These are phyloP conservation scores for Adelphocoris suturalis DNA, from an alignment of 2,888 invertebrate genomes.

Conservation along the genomic window DNA sequence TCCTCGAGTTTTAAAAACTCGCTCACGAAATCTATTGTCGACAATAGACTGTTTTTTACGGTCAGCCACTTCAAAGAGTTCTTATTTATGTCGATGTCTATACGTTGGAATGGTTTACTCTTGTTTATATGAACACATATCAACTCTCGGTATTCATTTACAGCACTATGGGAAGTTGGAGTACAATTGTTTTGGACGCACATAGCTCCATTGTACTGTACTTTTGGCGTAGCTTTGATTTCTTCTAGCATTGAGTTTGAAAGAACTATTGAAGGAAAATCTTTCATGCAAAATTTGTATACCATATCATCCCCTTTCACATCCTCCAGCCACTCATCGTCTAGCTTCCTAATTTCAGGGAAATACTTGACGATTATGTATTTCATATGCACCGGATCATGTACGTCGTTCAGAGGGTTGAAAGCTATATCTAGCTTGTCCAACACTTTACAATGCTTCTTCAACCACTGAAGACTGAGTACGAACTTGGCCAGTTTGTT, in stretches of 20 bases:
- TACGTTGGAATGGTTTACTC: conserved; percentile 35
- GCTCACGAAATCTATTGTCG: conserved; percentile 12
- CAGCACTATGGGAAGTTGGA: conserved; percentile 56
- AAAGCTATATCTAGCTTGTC: conserved; percentile 45
- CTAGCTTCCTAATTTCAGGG: conserved; percentile 37
- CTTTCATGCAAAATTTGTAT: conserved; percentile 61
- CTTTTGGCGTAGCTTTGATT: conserved; percentile 49
- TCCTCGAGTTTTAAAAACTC: conserved; percentile 54
- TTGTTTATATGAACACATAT: conserved; percentile 55
- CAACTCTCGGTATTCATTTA: conserved; percentile 55
- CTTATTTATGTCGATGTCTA: conserved; percentile 50
- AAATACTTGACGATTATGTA: conserved; percentile 45
- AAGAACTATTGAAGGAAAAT: conserved; percentile 45
- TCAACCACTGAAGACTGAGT: conserved; percentile 58
- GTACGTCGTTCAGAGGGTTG: conserved; percentile 62
- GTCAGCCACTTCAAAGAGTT: conserved; percentile 61
- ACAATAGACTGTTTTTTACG: conserved; percentile 60
- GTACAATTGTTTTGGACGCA: conserved; percentile 31
- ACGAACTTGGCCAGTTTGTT: conserved; percentile 50
- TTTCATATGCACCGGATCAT: conserved; percentile 52
- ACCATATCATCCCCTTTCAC: not conserved
- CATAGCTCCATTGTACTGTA: conserved; percentile 18
- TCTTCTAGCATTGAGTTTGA: not conserved
- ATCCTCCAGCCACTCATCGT: conserved; percentile 61
- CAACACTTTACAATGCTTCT: conserved; percentile 50